A percentile compares a stretch with the other conserved stretches of the same genome.
Evolutionary conservation across 2,797 vertebrate species (phyloP).

Genomic region (Arnoldichthys spilopterus): DNA sequence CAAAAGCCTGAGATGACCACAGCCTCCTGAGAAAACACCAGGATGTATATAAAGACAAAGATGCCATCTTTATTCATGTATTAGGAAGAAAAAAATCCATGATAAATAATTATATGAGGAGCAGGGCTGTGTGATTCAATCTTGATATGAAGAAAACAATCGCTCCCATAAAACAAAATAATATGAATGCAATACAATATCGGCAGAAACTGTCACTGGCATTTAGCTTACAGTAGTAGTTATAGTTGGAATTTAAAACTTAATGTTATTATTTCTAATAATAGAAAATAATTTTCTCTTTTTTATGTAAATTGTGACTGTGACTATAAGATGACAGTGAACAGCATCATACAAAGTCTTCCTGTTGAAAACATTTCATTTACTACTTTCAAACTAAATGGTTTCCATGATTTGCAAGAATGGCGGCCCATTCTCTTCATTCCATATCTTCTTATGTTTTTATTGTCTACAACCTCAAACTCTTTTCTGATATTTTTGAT

Average conservation of each 20-base stretch:
- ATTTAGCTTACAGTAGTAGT: too few relatives aligned
- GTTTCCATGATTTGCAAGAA: conserved; percentile 47
- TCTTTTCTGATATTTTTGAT: not conserved
- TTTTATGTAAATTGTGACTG: not conserved
- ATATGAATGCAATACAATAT: too few relatives aligned
- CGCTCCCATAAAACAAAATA: too few relatives aligned
- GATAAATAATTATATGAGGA: too few relatives aligned
- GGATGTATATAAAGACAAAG: not conserved
- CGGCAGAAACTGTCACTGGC: too few relatives aligned
- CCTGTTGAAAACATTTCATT: conserved; percentile 25
- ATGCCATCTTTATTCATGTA: not conserved
- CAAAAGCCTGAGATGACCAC: not conserved
- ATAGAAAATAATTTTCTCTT: not conserved
- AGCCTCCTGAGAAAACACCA: not conserved
- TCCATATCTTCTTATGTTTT: not conserved
- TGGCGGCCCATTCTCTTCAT: conserved; percentile 55
- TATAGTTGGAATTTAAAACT: too few relatives aligned
- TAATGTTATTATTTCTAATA: not conserved
- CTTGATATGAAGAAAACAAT: too few relatives aligned
- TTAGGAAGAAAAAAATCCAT: not conserved
- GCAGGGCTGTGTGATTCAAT: too few relatives aligned
- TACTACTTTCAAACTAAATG: conserved; percentile 37
- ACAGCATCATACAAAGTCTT: not conserved
- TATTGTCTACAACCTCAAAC: conserved; percentile 11
- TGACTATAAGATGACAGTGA: not conserved